These are phyloP conservation scores for Pyrochroa serraticornis DNA, from an alignment of 2,888 invertebrate species.

Conservation along the genomic window DNA sequence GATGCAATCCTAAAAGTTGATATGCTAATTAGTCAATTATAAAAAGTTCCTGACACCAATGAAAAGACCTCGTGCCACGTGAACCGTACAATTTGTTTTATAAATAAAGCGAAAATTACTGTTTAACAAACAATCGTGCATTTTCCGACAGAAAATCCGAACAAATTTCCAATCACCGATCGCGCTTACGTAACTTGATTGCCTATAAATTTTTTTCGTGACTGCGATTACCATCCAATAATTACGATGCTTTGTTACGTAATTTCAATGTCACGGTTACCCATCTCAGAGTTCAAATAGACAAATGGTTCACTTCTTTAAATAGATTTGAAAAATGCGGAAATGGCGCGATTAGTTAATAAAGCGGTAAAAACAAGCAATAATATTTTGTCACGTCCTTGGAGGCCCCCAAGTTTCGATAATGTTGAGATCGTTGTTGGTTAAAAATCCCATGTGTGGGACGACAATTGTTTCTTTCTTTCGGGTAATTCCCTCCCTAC, in stretches of 20 bases:
- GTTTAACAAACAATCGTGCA: neutral
- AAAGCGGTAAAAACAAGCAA: neutral
- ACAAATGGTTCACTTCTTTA: slow-evolving; percentile 8
- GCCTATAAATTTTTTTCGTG: neutral
- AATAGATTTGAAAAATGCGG: slow-evolving; percentile 15
- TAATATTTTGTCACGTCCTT: slow-evolving; percentile 10
- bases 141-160: neutral
- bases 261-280: slow-evolving; percentile 17
- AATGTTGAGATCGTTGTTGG: neutral
- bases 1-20: slow-evolving; percentile 8
- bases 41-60: slow-evolving; percentile 26
- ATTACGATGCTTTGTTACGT: slow-evolving; percentile 2
- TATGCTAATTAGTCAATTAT: slow-evolving; percentile 20
- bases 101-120: slow-evolving; percentile 5
- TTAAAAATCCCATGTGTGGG: too few species aligned
- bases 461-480: too few species aligned
- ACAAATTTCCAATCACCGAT: neutral
- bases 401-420: slow-evolving; percentile 6
- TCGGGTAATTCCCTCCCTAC: too few species aligned
- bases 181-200: slow-evolving; percentile 4
- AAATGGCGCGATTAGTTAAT: neutral
- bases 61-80: slow-evolving; percentile 15
- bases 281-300: slow-evolving; percentile 8
- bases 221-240: neutral
- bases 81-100: slow-evolving; percentile 23